Evolutionary conservation across 2,797 vertebrate species (phyloP), one percentile per base, ranked within the genome.

Genomic region (Rhadinocentrus ornatus): DNA sequence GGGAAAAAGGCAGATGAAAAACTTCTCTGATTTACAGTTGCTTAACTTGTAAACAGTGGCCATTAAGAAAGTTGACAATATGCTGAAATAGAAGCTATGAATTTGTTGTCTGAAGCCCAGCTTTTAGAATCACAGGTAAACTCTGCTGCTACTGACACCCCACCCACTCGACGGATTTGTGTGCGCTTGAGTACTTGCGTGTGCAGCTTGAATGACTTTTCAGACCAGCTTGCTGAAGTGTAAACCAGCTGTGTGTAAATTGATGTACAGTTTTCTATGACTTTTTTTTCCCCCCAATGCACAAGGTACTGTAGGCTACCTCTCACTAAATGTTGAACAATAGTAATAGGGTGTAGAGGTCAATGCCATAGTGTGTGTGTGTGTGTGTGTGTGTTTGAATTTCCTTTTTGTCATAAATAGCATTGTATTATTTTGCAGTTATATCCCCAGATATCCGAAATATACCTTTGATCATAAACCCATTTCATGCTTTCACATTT

Each of bases 231-330:
- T 74, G 76, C 81, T 75, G 29, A 68, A 76, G 69, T 83, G 82
- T 78, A 27, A 84, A 85, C 86, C 83, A 82, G 83, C 84, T 85
- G 78, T 86, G 87, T 91, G 86, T 91, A 91, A 90, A 89, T 83
- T 80, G 50, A 83, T 93, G 89, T 90, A 91, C 75, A 89, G 86
- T 90, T 90, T 90, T 84, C 68, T 84, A 85, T 77, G 15, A 41
- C n/a, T 84, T 81, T 74, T 82, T 60, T 46, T 61, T 15, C 4
- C 11, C 4, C 39, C 8, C 84, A 83, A 81, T 86, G 90, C 88
- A 88, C 86, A 91, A 89, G 89, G 92, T 92, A 90, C 92, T 88
- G 80, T 86, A 88, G 87, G 89, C 86, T 91, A 89, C 89, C 90
- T 91, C 91, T 90, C 78, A 83, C 78, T 83, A 80, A 71, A 88